Evolutionary conservation across 35 echinoderm and acorn worm genomes (phyloP), one percentile per base, ranked within the genome.

Genomic region (Nesometra sesokonis): DNA sequence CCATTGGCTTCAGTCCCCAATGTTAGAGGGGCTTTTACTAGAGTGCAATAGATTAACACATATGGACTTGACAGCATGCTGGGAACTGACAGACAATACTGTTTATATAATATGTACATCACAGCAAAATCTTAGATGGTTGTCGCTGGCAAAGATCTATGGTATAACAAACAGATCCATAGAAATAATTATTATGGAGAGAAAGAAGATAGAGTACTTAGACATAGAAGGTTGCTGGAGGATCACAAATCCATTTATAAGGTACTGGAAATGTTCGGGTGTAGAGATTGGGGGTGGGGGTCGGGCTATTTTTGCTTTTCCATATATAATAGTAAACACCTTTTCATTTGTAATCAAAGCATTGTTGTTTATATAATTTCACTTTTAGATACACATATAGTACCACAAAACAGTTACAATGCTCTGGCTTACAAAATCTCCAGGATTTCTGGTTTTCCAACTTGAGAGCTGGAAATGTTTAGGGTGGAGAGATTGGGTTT

Each of bases 81-180:
- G 81, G 81, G 81, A 83, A 27, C 37, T 83, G 81, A 38, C 34
- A 7, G 81, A 83, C 38, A 35, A 83, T 30, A 83, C 81, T 27
- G 36, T 83, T 0, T 30, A 30, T 11, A 30, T 38, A 0, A 37
- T 83, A 38, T 37, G 34, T 21, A 83, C 23, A 11, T 38, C 81
- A 7, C 32, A 83, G 7, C 34, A 35, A 39, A 30, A 38, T 15
- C 37, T 83, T 11, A 83, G 38, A 37, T 83, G n/a, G n/a, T 83
- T 83, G 27, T 83, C 81, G 0, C 35, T 83, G 30, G 81, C 81
- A 5, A 83, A 83, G 35, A 83, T 83, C 81, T 83, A 83, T 39
- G 81, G 81, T 11, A 83, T 83, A 34, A 83, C 81, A 11, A 38
- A 83, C 35, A 38, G 34, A 37, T 35, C 37, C 3, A 83, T 83